Evolutionary conservation across 2,797 vertebrate genomes (phyloP), one percentile per base, ranked within the genome.

Genomic region (Rhinophrynus dorsalis): DNA sequence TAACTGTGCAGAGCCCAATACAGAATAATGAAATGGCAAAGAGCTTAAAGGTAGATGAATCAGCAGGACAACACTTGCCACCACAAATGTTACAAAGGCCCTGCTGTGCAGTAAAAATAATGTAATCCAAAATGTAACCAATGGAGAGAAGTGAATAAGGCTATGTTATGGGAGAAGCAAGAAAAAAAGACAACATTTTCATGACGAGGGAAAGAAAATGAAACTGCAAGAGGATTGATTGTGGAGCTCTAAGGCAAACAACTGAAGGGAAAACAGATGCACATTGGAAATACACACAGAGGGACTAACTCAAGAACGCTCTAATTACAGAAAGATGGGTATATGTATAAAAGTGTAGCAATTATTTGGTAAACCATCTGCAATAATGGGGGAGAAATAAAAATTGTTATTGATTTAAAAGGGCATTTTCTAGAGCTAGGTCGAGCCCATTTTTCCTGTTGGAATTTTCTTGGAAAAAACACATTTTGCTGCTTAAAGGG

Each of bases 51-150:
- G 69, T 42, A 73, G 42, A 73, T 40, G 59, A 66, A 66, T 24
- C 69, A 73, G 69, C 69, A 3, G 37, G 69, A 65, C 64, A 52
- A 66, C 69, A 57, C 61, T 65, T 57, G 44, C 61, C 55, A 59
- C 62, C 61, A 66, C 32, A 59, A 66, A 65, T 73, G 69, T 65
- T 66, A 66, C 59, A 52, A 73, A 44, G 55, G 40, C 45, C 69
- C 69, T 54, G 62, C 69, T 66, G 69, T 42, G 69, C 55, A 73
- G 66, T 73, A 56, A 66, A 73, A 73, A 66, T 73, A 73, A 73
- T 73, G 61, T 59, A 50, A 66, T 73, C 44, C 61, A 59, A 73
- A 72, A 66, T 73, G 61, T 61, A 59, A 50, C 54, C 54, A 44
- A 45, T 48, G 55, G 69, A 66, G 55, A 73, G 52, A 59, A 52